Conservation (phyloP, 2,888 invertebrate species). For the Chesias legatella region DNA sequence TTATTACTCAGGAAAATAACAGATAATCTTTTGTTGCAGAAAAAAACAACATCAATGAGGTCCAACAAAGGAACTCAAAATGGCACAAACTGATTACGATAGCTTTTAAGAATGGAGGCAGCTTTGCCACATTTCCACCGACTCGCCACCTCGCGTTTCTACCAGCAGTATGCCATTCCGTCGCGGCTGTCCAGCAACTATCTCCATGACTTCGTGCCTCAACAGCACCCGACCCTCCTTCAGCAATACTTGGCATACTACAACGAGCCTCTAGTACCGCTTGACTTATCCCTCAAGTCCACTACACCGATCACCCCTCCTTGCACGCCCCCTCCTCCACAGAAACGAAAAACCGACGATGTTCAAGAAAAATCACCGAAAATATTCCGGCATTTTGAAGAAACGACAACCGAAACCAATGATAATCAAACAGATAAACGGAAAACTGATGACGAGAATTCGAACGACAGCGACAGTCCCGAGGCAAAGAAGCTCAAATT, state of each 20-base stretch:
- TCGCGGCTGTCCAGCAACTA: conserved; percentile 64
- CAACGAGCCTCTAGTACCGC: conserved; percentile 82
- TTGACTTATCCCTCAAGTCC: conserved; percentile 89
- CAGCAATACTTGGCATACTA: conserved; percentile 81
- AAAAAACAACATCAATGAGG: conserved; percentile 26
- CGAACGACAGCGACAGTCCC: conserved; percentile 66
- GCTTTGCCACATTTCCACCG: conserved; percentile 68
- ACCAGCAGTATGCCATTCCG: conserved; percentile 68
- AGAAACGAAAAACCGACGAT: conserved; percentile 71
- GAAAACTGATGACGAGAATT: conserved; percentile 57
- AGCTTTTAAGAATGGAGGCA: conserved; percentile 60
- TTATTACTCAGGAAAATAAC: conserved; percentile 32
- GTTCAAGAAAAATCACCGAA: conserved; percentile 58
- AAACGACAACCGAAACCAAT: conserved; percentile 48
- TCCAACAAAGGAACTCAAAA: conserved; percentile 27
- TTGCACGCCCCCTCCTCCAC: conserved; percentile 85
- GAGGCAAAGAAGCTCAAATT: conserved; percentile 73
- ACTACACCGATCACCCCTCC: conserved; percentile 88
- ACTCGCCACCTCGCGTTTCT: conserved; percentile 61
- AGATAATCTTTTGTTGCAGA: conserved; percentile 45
- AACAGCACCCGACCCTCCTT: conserved; percentile 66
- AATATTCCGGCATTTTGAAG: conserved; percentile 71
- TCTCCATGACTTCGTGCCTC: conserved; percentile 67
- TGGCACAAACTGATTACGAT: conserved; percentile 21
- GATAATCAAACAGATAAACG: conserved; percentile 49